phyloP scores from a whole-genome alignment of 2,888 invertebrate genomes.

The Apamea monoglypha region DNA sequence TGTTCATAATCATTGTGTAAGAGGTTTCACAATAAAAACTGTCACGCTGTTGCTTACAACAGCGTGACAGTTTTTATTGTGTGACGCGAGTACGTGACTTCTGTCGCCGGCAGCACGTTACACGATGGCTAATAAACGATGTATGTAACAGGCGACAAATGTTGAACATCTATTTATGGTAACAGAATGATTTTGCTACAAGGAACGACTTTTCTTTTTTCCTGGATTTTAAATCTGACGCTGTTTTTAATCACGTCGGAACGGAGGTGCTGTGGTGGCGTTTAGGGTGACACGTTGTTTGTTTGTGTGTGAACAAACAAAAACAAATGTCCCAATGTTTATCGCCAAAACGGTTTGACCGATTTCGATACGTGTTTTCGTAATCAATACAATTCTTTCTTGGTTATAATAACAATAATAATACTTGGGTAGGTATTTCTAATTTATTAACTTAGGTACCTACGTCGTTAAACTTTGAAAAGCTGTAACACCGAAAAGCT shows the following conservation, averaged over 20 bases:
- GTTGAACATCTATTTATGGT: constrained; percentile 8
- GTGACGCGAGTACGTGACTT: constrained; percentile 10
- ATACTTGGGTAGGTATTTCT: neutral
- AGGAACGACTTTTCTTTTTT: neutral
- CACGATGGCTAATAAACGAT: constrained; percentile 19
- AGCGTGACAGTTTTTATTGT: constrained; percentile 20
- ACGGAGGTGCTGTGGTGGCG: neutral
- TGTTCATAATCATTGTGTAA: too few relatives aligned
- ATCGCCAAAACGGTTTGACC: too few relatives aligned
- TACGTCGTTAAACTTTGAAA: constrained; percentile 1
- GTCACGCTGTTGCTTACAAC: too few relatives aligned
- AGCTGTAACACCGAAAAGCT: constrained; percentile 2
- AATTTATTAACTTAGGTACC: neutral
- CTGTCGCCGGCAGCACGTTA: constrained; percentile 15
- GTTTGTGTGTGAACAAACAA: too few relatives aligned
- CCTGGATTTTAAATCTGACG: neutral
- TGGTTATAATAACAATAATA: too few relatives aligned
- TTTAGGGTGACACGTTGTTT: neutral
- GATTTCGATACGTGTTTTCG: neutral
- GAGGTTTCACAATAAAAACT: too few relatives aligned
- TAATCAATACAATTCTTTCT: too few relatives aligned
- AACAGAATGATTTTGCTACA: neutral
- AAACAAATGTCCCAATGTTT: too few relatives aligned
- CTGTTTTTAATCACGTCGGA: neutral
- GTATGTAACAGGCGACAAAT: neutral